These are phyloP conservation scores for Drosophila sturtevanti DNA, from an alignment of 1,140 invertebrate species.

Conservation along the genomic window DNA sequence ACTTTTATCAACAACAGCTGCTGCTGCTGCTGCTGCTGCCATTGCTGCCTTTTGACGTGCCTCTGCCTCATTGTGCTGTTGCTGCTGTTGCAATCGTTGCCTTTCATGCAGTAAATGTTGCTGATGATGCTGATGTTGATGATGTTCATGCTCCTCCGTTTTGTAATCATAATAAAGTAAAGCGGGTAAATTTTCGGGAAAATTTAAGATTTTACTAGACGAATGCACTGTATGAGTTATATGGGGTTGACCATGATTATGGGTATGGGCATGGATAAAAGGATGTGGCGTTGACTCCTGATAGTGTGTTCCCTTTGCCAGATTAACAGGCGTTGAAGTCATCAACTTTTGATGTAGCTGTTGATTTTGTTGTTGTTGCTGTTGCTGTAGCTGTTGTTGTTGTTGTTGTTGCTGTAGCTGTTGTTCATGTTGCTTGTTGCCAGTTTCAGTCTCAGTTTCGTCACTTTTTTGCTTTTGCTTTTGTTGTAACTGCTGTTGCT, in stretches of 20 bases:
- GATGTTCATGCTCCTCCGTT: slow-evolving; percentile 80
- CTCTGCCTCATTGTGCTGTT: slow-evolving; percentile 49
- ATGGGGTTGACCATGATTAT: slow-evolving; percentile 25
- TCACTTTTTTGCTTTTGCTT: slow-evolving; percentile 43
- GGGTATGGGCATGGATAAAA: slow-evolving; percentile 14
- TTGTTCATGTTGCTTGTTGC: slow-evolving; percentile 63
- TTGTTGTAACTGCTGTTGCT: slow-evolving; percentile 42
- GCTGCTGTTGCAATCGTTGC: slow-evolving; percentile 52
- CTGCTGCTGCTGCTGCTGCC: slow-evolving; percentile 16
- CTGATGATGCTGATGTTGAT: slow-evolving; percentile 79
- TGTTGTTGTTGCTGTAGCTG: slow-evolving; percentile 68
- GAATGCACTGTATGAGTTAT: slow-evolving; percentile 46
- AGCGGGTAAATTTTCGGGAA: slow-evolving; percentile 78
- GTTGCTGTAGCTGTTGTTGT: slow-evolving; percentile 64
- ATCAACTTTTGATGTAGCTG: slow-evolving; percentile 44
- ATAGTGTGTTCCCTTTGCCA: slow-evolving; percentile 68
- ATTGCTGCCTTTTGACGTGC: slow-evolving; percentile 47
- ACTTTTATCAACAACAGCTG: slow-evolving; percentile 64
- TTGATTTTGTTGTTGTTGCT: slow-evolving; percentile 68
- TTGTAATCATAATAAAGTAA: slow-evolving; percentile 80
- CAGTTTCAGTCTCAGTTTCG: slow-evolving; percentile 14
- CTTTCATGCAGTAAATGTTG: slow-evolving; percentile 78
- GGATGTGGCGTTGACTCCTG: slow-evolving; percentile 40
- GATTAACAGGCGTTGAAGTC: slow-evolving; percentile 57
- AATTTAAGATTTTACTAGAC: slow-evolving; percentile 76